A percentile compares a stretch with the other conserved stretches of the same genome.
Evolutionary conservation across 2,888 invertebrate species (phyloP).

Genomic region (Campoplex nolae): DNA sequence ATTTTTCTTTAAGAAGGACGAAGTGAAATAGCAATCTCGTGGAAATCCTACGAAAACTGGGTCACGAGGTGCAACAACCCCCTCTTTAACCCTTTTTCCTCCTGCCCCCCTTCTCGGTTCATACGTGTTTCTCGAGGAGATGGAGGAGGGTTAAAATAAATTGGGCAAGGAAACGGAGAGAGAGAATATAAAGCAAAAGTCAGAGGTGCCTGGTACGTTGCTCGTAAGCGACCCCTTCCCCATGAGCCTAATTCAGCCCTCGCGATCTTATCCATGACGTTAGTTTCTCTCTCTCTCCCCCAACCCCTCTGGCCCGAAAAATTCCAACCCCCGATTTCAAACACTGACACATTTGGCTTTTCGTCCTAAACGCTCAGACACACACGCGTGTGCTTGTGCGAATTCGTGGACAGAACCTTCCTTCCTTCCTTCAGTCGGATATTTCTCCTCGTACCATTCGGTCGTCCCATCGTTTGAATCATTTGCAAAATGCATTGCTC

Average conservation of each 20-base stretch:
- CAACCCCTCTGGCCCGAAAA: constrained; percentile 65
- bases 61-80: constrained; percentile 28
- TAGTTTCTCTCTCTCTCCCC: constrained; percentile 48
- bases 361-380: background rate
- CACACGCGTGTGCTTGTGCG: background rate
- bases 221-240: constrained; percentile 69
- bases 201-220: constrained; percentile 81
- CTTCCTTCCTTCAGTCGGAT: constrained; percentile 37
- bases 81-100: constrained; percentile 1
- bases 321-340: constrained; percentile 22
- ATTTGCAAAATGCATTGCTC: background rate
- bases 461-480: background rate
- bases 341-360: background rate
- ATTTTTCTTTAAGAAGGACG: background rate
- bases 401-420: background rate
- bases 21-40: background rate
- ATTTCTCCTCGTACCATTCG: constrained; percentile 1
- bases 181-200: constrained; percentile 74
- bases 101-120: background rate
- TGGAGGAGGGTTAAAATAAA: background rate
- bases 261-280: constrained; percentile 66
- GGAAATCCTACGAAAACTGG: background rate
- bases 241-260: constrained; percentile 42
- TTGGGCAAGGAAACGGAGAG: constrained; percentile 46
- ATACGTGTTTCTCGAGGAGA: constrained; percentile 10